Evolutionary conservation across 2,797 vertebrate genomes (phyloP).

Genomic region (Acrossocheilus fasciatus): DNA sequence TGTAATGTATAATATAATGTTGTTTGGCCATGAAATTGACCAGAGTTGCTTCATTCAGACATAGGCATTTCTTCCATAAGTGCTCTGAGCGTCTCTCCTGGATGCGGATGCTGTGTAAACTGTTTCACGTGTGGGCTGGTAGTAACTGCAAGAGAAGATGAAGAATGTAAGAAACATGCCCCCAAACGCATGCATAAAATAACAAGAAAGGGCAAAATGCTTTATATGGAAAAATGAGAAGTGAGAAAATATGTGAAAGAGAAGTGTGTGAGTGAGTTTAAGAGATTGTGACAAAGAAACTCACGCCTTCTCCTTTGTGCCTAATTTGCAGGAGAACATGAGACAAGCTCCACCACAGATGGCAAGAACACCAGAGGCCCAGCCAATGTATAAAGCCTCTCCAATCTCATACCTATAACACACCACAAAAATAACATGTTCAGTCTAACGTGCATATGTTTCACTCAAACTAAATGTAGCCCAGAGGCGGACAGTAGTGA

Average conservation of each 20-base stretch:
- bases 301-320: slow-evolving; percentile 74
- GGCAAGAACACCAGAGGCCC: slow-evolving; percentile 85
- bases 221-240: background rate
- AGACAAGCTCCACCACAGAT: slow-evolving; percentile 77
- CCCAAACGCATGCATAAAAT: background rate
- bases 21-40: slow-evolving; percentile 12
- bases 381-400: slow-evolving; percentile 89
- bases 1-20: background rate
- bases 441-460: background rate
- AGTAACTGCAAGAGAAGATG: slow-evolving; percentile 58
- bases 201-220: background rate
- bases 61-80: slow-evolving; percentile 81
- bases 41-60: slow-evolving; percentile 71
- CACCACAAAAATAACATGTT: slow-evolving; percentile 12
- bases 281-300: slow-evolving; percentile 55
- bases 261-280: background rate
- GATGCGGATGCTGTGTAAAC: slow-evolving; percentile 74
- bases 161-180: background rate
- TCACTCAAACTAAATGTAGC: background rate
- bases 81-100: slow-evolving; percentile 72
- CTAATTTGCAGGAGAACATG: slow-evolving; percentile 76
- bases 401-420: slow-evolving; percentile 87
- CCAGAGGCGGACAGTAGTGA: too few species aligned
- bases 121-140: slow-evolving; percentile 73
- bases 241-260: background rate